Base-by-base conservation (phyloP, 2,888 invertebrate genomes). In the Beris chalybata region DNA sequence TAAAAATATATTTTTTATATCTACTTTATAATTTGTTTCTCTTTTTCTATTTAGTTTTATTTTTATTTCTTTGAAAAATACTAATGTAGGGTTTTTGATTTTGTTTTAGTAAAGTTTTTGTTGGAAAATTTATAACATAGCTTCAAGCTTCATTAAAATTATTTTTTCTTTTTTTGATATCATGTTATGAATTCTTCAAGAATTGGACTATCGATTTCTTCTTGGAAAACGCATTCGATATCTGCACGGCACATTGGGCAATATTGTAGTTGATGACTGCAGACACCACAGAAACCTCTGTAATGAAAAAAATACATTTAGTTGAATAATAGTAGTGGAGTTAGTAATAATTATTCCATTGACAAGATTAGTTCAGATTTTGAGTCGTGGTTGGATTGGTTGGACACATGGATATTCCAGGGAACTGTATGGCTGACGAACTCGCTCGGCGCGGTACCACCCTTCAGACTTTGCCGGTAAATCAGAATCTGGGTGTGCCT, bases 201-300 rank as follows among this genome's bases (percentile, higher is more conserved):
- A 30, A 68, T 55, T 31, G 72, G 71, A 66, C 71, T 73, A 48
- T 74, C 74, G 48, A 71, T 67, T 64, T 72, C 71, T 69, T 73
- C 74, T 71, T 73, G 72, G 57, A 74, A 68, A 64, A 70, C 73
- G 2, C 70, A 67, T 57, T 74, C 71, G 64, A 76, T 77, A 54
- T 75, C 74, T 32, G 79, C 78, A 22, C 95, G 86, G 81, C 96
- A 96, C 85, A 95, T 87, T 12, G 96, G 96, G 79, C 96, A 96
- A 72, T 88, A 89, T 71, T 87, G 86, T 72, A 96, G 78, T 77
- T 91, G 90, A 66, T 87, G 83, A 12, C 90, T 88, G 83, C 94
- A 94, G 12, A 85, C 82, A 56, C 85, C 84, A 82, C 96, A 96
- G 82, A 95, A 94, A 47, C 94, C 95, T 81, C 93, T 86, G 82